Base-by-base conservation (phyloP, 2,113 vertebrate species). In the Penelope pileata region DNA sequence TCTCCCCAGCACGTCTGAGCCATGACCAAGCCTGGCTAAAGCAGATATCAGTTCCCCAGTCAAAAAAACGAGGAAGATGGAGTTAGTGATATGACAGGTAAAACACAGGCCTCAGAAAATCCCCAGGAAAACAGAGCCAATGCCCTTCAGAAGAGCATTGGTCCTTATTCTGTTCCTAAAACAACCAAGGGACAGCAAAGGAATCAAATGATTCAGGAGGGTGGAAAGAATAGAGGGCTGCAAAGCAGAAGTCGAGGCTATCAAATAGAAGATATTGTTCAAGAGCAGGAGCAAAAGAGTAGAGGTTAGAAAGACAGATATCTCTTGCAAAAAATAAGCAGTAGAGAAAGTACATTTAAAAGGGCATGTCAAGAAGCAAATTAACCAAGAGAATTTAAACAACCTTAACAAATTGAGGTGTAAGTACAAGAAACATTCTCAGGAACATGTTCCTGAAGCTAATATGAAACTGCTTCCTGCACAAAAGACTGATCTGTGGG, bases 361-460 rank as follows among this genome's bases (percentile, higher is more conserved):
- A 88, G 80, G 78, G 19, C 89, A 88, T 27, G 93, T 94, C 95
- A 92, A 93, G 81, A 91, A 93, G 73, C 18, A 84, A 96, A 94
- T 95, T 94, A 96, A 80, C 62, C 83, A 88, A 48, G 80, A 68
- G 81, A 94, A 95, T 93, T 96, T 93, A 84, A 95, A 91, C 80
- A 82, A 42, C 73, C 86, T 83, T 81, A 88, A 83, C 26, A 96
- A 96, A 96, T 68, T 93, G 83, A 95, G 59, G 67, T 66, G 1
- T 83, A 95, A 96, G 59, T 64, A 74, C 86, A 88, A 96, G 60
- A 86, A 96, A 94, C 88, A 93, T 38, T 84, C 81, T 45, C 53
- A 76, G 0, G 0, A 93, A 86, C 42, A 2, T 42, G 47, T 78
- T 91, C 83, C 70, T 34, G 42, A 95, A 67, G 42, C 78, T 38